Base-by-base conservation (phyloP, 2,888 invertebrate genomes). In the Cephus sareptanus region DNA sequence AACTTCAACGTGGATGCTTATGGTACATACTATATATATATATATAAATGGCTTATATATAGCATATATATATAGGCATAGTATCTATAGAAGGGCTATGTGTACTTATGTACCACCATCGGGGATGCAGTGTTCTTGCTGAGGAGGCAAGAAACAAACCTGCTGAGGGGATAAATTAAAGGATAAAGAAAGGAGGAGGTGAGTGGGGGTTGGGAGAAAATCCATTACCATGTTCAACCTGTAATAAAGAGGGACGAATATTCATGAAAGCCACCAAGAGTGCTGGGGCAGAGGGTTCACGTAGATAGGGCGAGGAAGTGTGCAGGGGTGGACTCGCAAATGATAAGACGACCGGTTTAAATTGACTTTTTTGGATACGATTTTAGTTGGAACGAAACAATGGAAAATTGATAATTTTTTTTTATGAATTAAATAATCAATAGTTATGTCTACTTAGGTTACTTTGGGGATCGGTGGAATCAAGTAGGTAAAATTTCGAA, bases 1-100 rank as follows among this genome's bases (percentile, higher is more conserved):
- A 80, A 75, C 77, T 74, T 75, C 73, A 76, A 76, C 75, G 71
- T 77, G 23, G 9, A 40, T 40, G 15, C 40, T 15, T 40, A 40
- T 40, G 40, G 40, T 15, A 56, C 9, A 23, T 56, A 56, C 56
- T 56, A 15, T 40, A 13, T 40, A 15, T 40, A 6, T 40, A 13
- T 56, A 23, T 56, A 56, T 56, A 23, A 56, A 23, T 23, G 9
- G 23, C 23, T 40, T 56, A 56, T 23, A 15, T 56, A 56, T 23
- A 56, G 9, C 15, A 56, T 35, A 12, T 35, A 35, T 56, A 56
- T 56, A 56, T 23, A 56, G 23, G 56, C 9, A 56, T 56, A 9
- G 9, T 56, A 56, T 23, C 23, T 56, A 23, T 23, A 56, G 56
- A 56, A 56, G 56, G 9, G 56, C 56, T 56, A 56, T 56, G 56